phyloP scores from a whole-genome alignment of 2,888 invertebrate genomes.

The Arrhopalites spinosus region DNA sequence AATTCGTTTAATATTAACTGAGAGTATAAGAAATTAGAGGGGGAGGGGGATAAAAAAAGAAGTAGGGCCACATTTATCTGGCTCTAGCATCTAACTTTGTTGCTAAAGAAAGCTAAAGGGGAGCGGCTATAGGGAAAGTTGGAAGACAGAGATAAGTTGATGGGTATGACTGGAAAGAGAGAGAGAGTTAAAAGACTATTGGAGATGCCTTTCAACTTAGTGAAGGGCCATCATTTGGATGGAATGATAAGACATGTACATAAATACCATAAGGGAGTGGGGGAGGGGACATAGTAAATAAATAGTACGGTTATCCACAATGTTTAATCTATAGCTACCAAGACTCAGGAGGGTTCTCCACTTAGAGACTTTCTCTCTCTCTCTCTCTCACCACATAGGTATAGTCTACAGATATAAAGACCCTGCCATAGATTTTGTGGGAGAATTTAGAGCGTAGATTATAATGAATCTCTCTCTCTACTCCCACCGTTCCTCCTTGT shows the following conservation, averaged over 20 bases:
- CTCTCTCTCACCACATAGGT: too few species aligned
- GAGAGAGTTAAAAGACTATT: background rate
- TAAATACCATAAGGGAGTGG: too few species aligned
- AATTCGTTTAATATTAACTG: conserved; percentile 15
- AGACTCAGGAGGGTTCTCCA: conserved; percentile 9
- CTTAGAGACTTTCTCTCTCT: background rate
- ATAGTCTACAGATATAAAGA: too few species aligned
- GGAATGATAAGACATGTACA: conserved; percentile 9
- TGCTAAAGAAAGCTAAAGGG: too few species aligned
- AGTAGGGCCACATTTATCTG: background rate
- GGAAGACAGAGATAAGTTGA: background rate
- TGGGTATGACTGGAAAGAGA: too few species aligned
- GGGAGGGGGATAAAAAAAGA: too few species aligned
- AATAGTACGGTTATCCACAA: conserved; percentile 11
- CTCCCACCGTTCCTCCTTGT: background rate
- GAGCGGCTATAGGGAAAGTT: too few species aligned
- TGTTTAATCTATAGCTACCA: background rate
- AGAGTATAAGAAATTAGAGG: background rate
- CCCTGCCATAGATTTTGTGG: too few species aligned
- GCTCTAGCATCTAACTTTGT: background rate
- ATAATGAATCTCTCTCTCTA: conserved; percentile 14
- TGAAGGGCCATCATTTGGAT: conserved; percentile 10
- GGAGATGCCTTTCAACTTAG: background rate
- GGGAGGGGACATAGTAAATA: too few species aligned
- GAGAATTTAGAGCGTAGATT: conserved; percentile 24